Evolutionary conservation across 1,140 invertebrate species (phyloP).

Genomic region (Branchinecta lynchi): DNA sequence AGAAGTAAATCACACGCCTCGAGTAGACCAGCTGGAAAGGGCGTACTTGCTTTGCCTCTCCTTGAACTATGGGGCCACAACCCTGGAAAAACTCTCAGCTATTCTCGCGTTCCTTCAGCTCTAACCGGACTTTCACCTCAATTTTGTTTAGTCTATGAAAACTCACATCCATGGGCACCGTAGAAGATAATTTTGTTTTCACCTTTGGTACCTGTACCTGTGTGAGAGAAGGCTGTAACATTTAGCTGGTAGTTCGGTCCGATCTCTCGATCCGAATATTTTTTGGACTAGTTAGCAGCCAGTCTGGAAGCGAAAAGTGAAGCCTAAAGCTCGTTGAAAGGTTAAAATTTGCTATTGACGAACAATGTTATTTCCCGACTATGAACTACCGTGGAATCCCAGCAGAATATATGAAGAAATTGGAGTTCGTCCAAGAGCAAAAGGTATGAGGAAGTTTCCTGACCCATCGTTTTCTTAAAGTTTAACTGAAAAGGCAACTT

Average conservation of each 20-base stretch:
- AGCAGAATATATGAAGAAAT: slow-evolving; percentile 22
- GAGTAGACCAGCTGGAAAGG: too few relatives aligned
- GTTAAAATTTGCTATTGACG: too few relatives aligned
- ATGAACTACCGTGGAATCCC: slow-evolving; percentile 22
- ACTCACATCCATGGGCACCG: background rate
- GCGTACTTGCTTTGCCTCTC: too few relatives aligned
- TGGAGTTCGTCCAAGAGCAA: slow-evolving; percentile 20
- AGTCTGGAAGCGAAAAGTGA: background rate
- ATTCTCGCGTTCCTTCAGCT: too few relatives aligned
- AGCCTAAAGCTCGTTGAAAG: too few relatives aligned
- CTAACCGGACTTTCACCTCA: too few relatives aligned
- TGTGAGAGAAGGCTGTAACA: background rate
- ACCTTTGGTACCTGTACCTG: slow-evolving; percentile 2
- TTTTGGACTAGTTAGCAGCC: slow-evolving; percentile 4
- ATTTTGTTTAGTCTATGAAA: too few relatives aligned
- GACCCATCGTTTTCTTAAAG: background rate
- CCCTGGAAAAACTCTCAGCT: too few relatives aligned
- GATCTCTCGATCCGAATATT: background rate
- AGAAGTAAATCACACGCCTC: too few relatives aligned
- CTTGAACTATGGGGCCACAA: too few relatives aligned
- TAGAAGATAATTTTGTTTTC: slow-evolving; percentile 1
- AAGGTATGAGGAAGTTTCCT: slow-evolving; percentile 16
- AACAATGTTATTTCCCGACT: slow-evolving; percentile 20
- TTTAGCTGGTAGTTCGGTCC: background rate
- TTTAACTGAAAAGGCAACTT: too few relatives aligned